Conservation (phyloP, 1,140 invertebrate genomes). For the Chrysomallon squamiferum region DNA sequence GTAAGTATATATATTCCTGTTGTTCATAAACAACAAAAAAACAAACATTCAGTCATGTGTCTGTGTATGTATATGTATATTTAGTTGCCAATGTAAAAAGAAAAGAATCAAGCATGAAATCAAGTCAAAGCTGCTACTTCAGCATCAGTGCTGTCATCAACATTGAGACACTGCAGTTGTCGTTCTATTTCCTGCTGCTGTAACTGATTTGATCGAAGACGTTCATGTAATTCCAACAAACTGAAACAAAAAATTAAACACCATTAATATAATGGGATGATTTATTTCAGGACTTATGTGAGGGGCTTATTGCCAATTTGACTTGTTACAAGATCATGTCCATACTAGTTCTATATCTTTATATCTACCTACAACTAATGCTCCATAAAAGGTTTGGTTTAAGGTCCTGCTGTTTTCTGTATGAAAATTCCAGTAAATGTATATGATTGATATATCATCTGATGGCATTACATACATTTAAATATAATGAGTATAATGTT, state of each 20-base stretch:
- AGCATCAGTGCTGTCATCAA: neutral
- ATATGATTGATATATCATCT: no score
- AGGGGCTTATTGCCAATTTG: neutral
- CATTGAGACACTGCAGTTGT: constrained; percentile 27
- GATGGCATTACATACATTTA: no score
- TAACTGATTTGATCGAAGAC: constrained; percentile 29
- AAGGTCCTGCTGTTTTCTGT: neutral
- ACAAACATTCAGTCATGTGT: no score
- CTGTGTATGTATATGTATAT: no score
- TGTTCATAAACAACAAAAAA: no score
- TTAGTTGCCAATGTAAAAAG: no score
- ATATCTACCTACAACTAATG: constrained; percentile 8
- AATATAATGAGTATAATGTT: no score
- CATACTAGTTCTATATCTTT: neutral
- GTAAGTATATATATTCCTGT: no score
- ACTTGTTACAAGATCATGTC: neutral
- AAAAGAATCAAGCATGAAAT: no score
- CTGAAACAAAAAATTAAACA: constrained; percentile 15
- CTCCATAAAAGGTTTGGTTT: constrained; percentile 10
- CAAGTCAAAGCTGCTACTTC: no score
- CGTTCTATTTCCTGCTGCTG: constrained; percentile 34
- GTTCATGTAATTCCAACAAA: constrained; percentile 36
- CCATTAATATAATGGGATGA: neutral
- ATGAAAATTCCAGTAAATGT: neutral
- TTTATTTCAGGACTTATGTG: neutral